Conservation (phyloP, 2,888 invertebrate species). For the Meta bourneti region DNA sequence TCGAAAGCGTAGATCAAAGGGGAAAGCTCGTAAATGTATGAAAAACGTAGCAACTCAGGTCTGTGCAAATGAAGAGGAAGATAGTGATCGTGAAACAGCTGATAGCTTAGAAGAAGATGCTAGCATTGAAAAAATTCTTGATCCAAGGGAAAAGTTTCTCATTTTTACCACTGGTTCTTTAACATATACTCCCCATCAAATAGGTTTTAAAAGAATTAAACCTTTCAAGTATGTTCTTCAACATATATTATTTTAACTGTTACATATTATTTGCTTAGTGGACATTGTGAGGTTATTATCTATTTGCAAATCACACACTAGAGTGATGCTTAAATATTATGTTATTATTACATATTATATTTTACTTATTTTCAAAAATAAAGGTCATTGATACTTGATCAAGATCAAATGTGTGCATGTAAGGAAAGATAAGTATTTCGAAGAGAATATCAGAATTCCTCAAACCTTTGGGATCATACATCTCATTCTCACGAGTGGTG, state of each 20-base stretch:
- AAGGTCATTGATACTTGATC: no score
- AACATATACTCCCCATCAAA: constrained; percentile 92
- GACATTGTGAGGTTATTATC: no score
- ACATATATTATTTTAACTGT: neutral
- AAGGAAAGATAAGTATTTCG: no score
- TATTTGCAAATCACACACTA: neutral
- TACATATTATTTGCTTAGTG: neutral
- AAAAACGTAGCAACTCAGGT: neutral
- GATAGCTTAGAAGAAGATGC: constrained; percentile 70
- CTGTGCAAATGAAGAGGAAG: constrained; percentile 45
- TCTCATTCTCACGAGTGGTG: no score
- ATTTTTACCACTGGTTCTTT: constrained; percentile 91
- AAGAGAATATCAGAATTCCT: no score
- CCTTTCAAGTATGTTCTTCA: constrained; percentile 82
- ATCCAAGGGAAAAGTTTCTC: constrained; percentile 84
- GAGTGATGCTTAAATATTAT: no score
- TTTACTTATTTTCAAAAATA: no score
- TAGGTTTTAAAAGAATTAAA: constrained; percentile 88
- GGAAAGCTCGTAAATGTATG: constrained; percentile 9
- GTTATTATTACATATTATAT: no score
- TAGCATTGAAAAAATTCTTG: constrained; percentile 78
- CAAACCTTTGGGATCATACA: no score
- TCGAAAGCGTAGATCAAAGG: constrained; percentile 5
- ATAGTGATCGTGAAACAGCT: constrained; percentile 61
- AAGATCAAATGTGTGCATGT: no score